These are phyloP conservation scores for Pomacea canaliculata DNA, from an alignment of 2,888 invertebrate genomes.

Conservation along the genomic window DNA sequence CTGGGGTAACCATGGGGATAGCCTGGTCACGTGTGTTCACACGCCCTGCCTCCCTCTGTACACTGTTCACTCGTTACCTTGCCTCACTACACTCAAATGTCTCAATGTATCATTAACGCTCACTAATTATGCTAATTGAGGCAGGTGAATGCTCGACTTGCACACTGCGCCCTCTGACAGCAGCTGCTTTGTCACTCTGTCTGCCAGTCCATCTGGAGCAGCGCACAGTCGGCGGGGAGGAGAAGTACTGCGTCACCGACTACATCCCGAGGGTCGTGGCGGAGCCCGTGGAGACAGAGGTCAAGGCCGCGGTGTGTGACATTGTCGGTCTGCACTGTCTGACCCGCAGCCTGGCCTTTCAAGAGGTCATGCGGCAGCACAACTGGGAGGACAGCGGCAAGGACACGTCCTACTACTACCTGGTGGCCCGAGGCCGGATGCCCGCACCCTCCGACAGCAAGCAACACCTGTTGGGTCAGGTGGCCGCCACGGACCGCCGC, in stretches of 20 bases:
- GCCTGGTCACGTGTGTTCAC: no score
- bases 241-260: constrained; percentile 33
- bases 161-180: no score
- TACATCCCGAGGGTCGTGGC: constrained; percentile 18
- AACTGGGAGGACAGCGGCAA: constrained; percentile 38
- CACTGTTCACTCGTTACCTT: no score
- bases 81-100: no score
- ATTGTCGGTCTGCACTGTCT: constrained; percentile 34
- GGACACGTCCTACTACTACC: constrained; percentile 36
- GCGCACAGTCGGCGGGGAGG: constrained; percentile 23
- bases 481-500: constrained; percentile 32
- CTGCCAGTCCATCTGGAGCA: constrained; percentile 31
- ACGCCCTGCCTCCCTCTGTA: no score
- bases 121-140: no score
- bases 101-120: no score
- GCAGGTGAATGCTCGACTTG: no score
- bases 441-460: constrained; percentile 24
- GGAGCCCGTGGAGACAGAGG: not conserved
- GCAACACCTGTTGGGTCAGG: constrained; percentile 31
- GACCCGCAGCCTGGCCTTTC: constrained; percentile 31
- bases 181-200: no score
- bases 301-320: constrained; percentile 30
- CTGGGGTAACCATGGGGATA: no score
- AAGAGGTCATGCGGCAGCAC: constrained; percentile 28
- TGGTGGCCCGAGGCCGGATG: constrained; percentile 31